These are phyloP conservation scores for Eupithecia subumbrata DNA, from an alignment of 2,888 invertebrate genomes.

Conservation along the genomic window DNA sequence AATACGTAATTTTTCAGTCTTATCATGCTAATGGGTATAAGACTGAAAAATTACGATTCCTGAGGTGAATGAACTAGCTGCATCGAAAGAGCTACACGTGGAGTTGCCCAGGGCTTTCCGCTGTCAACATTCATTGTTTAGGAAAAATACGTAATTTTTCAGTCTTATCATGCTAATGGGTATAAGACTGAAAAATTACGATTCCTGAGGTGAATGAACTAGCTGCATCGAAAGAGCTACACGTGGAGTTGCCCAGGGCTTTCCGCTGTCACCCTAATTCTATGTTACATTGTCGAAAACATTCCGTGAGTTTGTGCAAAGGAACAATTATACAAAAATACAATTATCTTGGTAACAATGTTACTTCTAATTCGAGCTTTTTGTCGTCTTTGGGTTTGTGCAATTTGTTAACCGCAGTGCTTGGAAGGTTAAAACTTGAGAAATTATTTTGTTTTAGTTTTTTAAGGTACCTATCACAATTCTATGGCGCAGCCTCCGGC, in stretches of 20 bases:
- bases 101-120: slow-evolving; percentile 29
- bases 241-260: slow-evolving; percentile 29
- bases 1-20: neutral
- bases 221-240: slow-evolving; percentile 18
- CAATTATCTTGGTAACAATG: slow-evolving; percentile 53
- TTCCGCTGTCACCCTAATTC: slow-evolving; percentile 49
- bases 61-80: slow-evolving; percentile 14
- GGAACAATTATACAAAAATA: slow-evolving; percentile 39
- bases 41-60: too few species aligned
- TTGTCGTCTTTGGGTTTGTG: slow-evolving; percentile 2
- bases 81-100: slow-evolving; percentile 9
- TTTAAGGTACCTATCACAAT: neutral
- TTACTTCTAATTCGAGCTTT: slow-evolving; percentile 54
- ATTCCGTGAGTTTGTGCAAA: slow-evolving; percentile 44
- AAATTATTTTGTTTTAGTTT: neutral
- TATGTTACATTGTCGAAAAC: slow-evolving; percentile 57
- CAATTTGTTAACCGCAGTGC: neutral
- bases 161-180: neutral
- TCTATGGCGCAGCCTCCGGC: neutral
- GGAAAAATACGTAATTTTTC: neutral
- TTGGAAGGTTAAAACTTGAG: neutral
- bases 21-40: too few species aligned
- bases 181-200: too few species aligned
- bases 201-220: neutral
- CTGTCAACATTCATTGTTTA: slow-evolving; percentile 26